Percentiles rank a stretch among this genome's conserved stretches.
These are phyloP conservation scores for Ondatra zibethicus DNA, from an alignment of 2,113 vertebrate species.

Conservation along the genomic window DNA sequence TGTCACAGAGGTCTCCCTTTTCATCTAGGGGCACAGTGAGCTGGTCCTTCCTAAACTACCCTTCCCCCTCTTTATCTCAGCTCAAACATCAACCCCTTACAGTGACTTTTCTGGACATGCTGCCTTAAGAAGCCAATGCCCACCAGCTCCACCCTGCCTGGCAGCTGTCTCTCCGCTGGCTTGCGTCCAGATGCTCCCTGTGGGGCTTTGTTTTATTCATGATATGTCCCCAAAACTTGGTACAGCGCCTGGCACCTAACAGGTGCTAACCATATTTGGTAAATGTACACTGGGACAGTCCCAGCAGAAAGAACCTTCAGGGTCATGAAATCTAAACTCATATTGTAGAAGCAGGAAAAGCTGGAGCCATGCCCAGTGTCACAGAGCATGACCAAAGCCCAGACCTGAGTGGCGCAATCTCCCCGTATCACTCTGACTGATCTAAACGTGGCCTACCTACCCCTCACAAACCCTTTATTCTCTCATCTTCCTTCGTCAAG, in stretches of 20 bases:
- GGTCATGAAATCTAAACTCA: not conserved
- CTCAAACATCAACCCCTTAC: not conserved
- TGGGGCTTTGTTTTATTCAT: not conserved
- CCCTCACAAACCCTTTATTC: not conserved
- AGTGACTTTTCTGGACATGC: not conserved
- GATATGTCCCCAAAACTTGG: not conserved
- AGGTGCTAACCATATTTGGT: not conserved
- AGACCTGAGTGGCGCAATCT: not conserved
- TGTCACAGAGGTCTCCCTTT: not conserved
- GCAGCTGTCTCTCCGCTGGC: not conserved
- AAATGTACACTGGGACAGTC: not conserved
- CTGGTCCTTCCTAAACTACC: not conserved
- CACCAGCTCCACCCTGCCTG: not conserved
- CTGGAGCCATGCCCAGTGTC: not conserved
- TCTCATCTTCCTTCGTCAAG: not conserved
- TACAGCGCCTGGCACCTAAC: not conserved
- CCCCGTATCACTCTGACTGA: not conserved
- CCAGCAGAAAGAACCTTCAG: not conserved
- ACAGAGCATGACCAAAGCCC: not conserved
- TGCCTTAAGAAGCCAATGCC: not conserved
- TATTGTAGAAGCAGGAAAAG: not conserved
- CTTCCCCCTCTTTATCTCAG: not conserved
- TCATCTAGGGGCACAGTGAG: not conserved
- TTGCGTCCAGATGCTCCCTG: not conserved
- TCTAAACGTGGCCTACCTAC: not conserved